These are phyloP conservation scores for Metaphire vulgaris DNA, from an alignment of 1,140 invertebrate species.

Conservation along the genomic window DNA sequence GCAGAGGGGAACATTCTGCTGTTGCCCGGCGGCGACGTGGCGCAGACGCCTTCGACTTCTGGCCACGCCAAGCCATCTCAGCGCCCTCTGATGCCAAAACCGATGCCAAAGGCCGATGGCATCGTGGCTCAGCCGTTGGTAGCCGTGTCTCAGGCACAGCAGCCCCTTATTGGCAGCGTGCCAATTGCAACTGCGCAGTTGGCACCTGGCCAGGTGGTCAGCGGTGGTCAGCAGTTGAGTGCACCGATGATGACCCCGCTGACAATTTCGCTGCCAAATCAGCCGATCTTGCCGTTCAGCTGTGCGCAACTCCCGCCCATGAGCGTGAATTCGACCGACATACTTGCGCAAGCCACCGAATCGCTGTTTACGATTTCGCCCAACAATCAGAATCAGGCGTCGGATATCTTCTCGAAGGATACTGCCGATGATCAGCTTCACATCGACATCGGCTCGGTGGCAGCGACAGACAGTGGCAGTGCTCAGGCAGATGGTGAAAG, in stretches of 20 bases:
- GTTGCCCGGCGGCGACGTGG: not conserved
- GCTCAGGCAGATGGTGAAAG: not conserved
- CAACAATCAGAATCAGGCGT: conserved; percentile 32
- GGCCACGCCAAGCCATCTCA: conserved; percentile 23
- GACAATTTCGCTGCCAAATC: conserved; percentile 7
- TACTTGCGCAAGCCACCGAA: conserved; percentile 51
- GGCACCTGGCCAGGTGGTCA: conserved; percentile 11
- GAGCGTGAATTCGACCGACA: conserved; percentile 37
- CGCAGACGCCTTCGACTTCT: not conserved
- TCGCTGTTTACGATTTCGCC: conserved; percentile 45
- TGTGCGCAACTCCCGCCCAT: conserved; percentile 6
- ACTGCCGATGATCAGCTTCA: conserved; percentile 46
- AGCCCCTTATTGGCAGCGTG: conserved; percentile 5
- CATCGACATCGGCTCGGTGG: conserved; percentile 43
- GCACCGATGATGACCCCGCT: conserved; percentile 5
- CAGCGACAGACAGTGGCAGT: conserved; percentile 15
- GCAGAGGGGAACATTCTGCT: not conserved
- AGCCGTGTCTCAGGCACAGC: conserved; percentile 25
- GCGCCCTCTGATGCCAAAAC: conserved; percentile 32
- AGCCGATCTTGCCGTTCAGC: conserved; percentile 1
- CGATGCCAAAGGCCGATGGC: conserved; percentile 5
- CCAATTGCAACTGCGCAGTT: conserved; percentile 19
- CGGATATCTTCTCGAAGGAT: conserved; percentile 30
- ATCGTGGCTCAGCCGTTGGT: not conserved
- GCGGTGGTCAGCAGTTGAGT: conserved; percentile 20